Conservation (phyloP, 2,797 vertebrate species). For the Urophycis tenuis region DNA sequence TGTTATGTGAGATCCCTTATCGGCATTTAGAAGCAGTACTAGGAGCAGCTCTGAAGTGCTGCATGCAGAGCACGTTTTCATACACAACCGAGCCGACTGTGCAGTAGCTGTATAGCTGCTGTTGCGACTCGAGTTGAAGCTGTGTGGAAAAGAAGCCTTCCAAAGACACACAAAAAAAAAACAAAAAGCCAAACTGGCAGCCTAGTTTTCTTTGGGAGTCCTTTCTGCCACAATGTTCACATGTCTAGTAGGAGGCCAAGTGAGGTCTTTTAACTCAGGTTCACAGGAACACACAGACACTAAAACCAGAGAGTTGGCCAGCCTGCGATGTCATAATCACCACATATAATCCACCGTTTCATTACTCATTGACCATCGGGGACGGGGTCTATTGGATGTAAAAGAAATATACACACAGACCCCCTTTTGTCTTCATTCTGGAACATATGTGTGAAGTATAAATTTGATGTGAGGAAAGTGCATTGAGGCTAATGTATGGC, state of each 20-base stretch:
- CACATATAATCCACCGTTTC: not conserved
- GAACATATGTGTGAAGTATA: conserved; percentile 18
- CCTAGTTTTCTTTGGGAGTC: not conserved
- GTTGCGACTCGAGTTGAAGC: not conserved
- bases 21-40: too few relatives aligned
- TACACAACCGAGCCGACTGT: not conserved
- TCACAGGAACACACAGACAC: not conserved
- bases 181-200: not conserved
- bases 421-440: not conserved
- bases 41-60: not conserved
- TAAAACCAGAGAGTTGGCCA: not conserved
- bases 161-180: too few relatives aligned
- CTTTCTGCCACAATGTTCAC: not conserved
- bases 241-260: not conserved
- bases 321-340: not conserved
- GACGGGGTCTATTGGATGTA: not conserved
- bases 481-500: conserved; percentile 47
- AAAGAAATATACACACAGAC: not conserved
- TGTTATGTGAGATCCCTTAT: conserved; percentile 55
- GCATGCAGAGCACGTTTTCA: not conserved
- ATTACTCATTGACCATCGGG: not conserved
- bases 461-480: conserved; percentile 50
- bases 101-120: not conserved
- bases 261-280: not conserved
- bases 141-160: not conserved